A percentile compares a stretch with the other conserved stretches of the same genome.
Evolutionary conservation across 1,140 invertebrate species (phyloP).

Genomic region (Polypedilum vanderplanki): DNA sequence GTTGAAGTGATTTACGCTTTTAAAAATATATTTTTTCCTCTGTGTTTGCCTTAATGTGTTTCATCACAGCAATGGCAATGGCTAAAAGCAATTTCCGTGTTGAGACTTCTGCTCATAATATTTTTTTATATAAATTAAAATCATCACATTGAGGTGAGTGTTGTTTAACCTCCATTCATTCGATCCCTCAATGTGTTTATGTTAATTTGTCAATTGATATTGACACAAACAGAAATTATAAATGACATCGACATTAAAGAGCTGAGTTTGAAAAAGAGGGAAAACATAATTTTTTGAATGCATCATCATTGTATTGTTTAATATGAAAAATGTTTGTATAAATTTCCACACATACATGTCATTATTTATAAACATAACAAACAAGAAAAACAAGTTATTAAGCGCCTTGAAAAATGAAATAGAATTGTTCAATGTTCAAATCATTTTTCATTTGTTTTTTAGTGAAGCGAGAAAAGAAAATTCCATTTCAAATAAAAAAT

Average conservation of each 20-base stretch:
- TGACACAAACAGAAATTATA: neutral
- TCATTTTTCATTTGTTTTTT: neutral
- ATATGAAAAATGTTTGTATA: neutral
- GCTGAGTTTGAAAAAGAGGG: neutral
- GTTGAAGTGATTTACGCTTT: no score
- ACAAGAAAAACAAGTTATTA: neutral
- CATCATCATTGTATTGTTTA: neutral
- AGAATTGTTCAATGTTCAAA: neutral
- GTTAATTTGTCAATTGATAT: slow-evolving; percentile 7
- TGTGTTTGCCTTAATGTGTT: no score
- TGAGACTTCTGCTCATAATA: neutral
- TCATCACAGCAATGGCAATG: no score
- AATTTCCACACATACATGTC: neutral
- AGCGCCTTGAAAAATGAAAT: neutral
- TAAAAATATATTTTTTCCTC: no score
- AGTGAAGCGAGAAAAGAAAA: neutral
- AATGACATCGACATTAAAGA: neutral
- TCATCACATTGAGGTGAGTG: no score
- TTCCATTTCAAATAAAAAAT: neutral
- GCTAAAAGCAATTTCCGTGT: neutral
- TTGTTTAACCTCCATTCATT: neutral
- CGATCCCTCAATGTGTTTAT: neutral
- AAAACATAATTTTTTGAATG: neutral
- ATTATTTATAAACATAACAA: neutral
- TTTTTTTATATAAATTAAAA: no score